phyloP scores from a whole-genome alignment of 1,140 invertebrate species.

The Kradibia gibbosae region DNA sequence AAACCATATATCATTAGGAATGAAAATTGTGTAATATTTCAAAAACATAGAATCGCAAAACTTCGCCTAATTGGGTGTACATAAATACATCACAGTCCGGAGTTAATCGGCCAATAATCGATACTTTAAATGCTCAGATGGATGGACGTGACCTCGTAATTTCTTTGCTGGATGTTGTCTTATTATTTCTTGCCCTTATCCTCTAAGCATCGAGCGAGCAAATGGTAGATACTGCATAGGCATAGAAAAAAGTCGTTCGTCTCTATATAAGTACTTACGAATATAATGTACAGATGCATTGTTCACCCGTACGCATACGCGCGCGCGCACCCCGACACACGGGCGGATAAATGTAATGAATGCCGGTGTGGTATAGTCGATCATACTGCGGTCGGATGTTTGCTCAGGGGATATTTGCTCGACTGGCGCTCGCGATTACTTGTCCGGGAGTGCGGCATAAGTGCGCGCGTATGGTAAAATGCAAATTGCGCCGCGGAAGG shows the following conservation, averaged over 20 bases:
- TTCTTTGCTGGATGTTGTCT: not conserved
- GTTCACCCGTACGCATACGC: not conserved
- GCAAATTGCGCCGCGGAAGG: conserved; percentile 47
- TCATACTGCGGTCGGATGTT: conserved; percentile 4
- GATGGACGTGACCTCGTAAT: conserved; percentile 1
- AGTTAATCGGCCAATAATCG: conserved; percentile 9
- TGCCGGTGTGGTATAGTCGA: not conserved
- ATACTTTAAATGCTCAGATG: not conserved
- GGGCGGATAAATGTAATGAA: not conserved
- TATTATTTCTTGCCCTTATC: not conserved
- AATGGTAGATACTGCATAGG: not conserved
- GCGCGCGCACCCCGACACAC: not conserved
- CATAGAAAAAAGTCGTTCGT: not conserved
- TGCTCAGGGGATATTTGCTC: conserved; percentile 38
- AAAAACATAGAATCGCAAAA: too few relatives aligned
- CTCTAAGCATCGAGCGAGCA: not conserved
- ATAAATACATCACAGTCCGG: not conserved
- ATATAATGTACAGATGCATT: not conserved
- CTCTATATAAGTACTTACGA: not conserved
- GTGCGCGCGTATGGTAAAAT: conserved; percentile 42
- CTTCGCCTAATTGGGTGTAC: not conserved
- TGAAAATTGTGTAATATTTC: too few relatives aligned
- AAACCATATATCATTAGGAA: too few relatives aligned
- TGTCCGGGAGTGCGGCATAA: conserved; percentile 26
- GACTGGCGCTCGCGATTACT: conserved; percentile 16